phyloP scores from a whole-genome alignment of 1,140 invertebrate genomes.

The Choristoneura fumiferana region DNA sequence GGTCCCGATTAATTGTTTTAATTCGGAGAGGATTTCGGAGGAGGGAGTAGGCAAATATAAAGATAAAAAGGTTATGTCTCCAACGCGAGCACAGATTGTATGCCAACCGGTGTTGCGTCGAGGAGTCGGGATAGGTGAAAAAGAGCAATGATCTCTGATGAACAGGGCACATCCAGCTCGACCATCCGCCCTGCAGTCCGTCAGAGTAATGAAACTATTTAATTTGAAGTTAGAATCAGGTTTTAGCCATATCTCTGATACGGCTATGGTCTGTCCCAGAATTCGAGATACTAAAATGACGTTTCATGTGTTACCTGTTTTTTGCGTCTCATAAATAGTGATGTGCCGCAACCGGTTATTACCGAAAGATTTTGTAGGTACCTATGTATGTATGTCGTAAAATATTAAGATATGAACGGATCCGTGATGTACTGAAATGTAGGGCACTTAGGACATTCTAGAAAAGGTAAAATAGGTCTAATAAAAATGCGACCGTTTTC shows the following conservation, averaged over 20 bases:
- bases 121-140: background rate
- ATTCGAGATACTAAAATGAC: no score
- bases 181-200: background rate
- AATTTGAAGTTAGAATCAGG: background rate
- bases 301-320: no score
- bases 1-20: background rate
- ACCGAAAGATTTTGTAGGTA: no score
- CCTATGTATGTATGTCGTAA: no score
- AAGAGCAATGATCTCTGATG: background rate
- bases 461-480: no score
- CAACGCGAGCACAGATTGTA: background rate
- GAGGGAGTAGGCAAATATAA: background rate
- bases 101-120: background rate
- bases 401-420: no score
- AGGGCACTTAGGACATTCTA: no score
- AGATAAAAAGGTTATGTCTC: background rate
- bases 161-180: background rate
- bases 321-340: no score
- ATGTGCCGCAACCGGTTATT: no score
- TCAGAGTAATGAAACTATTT: background rate
- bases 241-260: background rate
- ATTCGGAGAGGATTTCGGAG: background rate
- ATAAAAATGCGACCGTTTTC: no score
- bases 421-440: no score
- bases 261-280: no score